Conservation (phyloP, 2,888 invertebrate genomes). For the Lordiphosa fenestrarum region DNA sequence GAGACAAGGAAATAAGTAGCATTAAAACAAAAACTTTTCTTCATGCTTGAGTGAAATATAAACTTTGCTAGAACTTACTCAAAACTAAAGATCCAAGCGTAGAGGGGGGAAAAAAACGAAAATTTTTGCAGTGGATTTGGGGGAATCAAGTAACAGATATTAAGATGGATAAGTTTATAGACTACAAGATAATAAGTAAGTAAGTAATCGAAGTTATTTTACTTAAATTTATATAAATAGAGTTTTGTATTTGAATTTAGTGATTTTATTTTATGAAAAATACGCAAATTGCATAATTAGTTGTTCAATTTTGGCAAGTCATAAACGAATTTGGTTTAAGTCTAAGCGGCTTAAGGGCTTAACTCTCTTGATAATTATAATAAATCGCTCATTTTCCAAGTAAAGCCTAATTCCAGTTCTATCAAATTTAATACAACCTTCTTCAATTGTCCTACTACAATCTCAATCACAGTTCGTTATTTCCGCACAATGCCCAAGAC, state of each 20-base stretch:
- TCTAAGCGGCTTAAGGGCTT: too few species aligned
- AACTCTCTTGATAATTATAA: too few species aligned
- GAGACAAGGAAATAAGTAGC: neutral
- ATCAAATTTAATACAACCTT: neutral
- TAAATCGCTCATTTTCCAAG: too few species aligned
- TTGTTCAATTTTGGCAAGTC: too few species aligned
- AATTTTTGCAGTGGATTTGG: conserved; percentile 8
- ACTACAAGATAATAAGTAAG: neutral
- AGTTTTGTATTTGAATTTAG: too few species aligned
- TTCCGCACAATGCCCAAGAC: conserved; percentile 1
- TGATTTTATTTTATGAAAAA: too few species aligned
- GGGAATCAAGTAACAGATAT: neutral
- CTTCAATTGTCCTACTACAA: neutral
- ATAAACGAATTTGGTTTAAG: too few species aligned
- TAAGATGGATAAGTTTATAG: conserved; percentile 5
- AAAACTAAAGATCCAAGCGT: conserved; percentile 2
- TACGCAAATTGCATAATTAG: too few species aligned
- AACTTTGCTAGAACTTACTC: conserved; percentile 6
- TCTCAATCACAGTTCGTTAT: conserved; percentile 4
- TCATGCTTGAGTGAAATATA: conserved; percentile 2
- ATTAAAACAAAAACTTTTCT: conserved; percentile 6
- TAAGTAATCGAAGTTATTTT: too few species aligned
- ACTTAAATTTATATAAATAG: too few species aligned
- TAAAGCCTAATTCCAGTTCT: neutral
- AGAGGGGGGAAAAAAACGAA: neutral